Conservation (phyloP, 2,113 vertebrate species). For the Naja naja region DNA sequence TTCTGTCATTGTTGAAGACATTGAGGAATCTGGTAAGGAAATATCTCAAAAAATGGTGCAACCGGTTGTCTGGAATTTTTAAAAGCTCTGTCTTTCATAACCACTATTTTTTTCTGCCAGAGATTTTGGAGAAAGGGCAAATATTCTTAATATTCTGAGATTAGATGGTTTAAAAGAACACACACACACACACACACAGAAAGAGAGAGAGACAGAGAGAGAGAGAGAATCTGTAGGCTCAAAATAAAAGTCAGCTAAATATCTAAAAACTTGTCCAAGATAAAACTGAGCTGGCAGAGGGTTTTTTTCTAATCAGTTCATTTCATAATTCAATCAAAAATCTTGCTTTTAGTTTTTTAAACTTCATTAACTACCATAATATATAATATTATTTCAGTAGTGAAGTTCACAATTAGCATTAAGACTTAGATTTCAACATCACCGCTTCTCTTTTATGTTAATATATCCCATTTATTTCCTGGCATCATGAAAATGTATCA, state of each 20-base stretch:
- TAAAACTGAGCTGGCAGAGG: not conserved
- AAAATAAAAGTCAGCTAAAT: not conserved
- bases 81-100: not conserved
- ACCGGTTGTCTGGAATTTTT: not conserved
- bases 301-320: not conserved
- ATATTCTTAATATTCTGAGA: not conserved
- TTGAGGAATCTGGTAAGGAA: not conserved
- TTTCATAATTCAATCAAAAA: not conserved
- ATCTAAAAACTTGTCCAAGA: not conserved
- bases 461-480: not conserved
- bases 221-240: not conserved
- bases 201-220: too few relatives aligned
- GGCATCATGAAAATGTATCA: not conserved
- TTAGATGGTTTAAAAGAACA: not conserved
- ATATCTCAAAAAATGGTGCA: not conserved
- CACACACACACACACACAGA: too few relatives aligned
- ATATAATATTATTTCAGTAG: not conserved
- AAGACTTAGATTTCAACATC: not conserved
- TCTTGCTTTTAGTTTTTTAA: not conserved
- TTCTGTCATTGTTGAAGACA: not conserved
- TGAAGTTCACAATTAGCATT: not conserved
- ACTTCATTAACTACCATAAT: not conserved
- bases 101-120: not conserved
- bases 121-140: not conserved
- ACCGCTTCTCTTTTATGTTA: not conserved